A percentile compares a stretch with the other conserved stretches of the same genome.
phyloP scores from a whole-genome alignment of 2,113 vertebrate species.

The Octodon degus region DNA sequence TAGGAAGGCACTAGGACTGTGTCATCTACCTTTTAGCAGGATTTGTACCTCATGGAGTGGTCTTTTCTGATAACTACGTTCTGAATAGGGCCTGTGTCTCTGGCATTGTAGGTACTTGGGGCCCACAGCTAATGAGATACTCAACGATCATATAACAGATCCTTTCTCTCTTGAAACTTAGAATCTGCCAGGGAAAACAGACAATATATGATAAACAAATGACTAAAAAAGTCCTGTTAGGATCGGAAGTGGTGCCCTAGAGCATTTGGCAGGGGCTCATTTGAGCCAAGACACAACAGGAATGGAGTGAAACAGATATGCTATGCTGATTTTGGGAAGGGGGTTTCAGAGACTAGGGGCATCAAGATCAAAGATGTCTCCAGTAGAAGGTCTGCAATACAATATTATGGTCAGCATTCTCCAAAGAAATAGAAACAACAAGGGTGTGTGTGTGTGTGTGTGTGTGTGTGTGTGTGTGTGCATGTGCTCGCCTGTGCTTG shows the following conservation, averaged over 20 bases:
- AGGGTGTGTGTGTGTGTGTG: not conserved
- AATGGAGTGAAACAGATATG: not conserved
- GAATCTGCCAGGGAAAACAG: not conserved
- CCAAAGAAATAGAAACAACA: not conserved
- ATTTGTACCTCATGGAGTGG: not conserved
- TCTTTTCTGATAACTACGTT: not conserved
- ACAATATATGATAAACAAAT: not conserved
- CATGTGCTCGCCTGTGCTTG: not conserved
- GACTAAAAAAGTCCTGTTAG: not conserved
- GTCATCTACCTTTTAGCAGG: not conserved
- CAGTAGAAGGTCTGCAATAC: not conserved
- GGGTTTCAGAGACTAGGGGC: not conserved
- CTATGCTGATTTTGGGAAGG: not conserved
- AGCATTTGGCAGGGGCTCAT: not conserved
- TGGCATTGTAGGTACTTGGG: not conserved
- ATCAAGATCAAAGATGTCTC: not conserved
- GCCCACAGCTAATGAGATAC: not conserved
- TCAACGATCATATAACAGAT: not conserved
- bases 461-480: not conserved
- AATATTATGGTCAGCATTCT: not conserved
- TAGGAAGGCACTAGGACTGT: not conserved
- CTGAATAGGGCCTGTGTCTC: not conserved
- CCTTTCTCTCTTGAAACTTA: not conserved
- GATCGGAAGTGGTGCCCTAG: not conserved
- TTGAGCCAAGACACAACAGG: not conserved